Percentiles rank a stretch among this genome's conserved stretches.
phyloP scores from a whole-genome alignment of 2,113 vertebrate species.

The Arothron firmamentum region DNA sequence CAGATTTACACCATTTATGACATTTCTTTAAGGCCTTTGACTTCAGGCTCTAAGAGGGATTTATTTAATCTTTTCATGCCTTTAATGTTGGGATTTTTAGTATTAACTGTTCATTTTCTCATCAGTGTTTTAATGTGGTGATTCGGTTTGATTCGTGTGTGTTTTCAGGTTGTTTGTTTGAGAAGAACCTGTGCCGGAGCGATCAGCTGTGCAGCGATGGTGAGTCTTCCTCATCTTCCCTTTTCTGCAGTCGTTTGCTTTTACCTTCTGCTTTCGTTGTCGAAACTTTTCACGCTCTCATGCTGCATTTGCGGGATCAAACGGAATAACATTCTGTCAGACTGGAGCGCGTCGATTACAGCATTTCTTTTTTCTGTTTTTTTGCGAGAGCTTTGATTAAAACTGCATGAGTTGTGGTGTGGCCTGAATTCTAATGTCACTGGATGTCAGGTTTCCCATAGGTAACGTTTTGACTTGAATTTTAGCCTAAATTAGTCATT shows the following conservation, averaged over 20 bases:
- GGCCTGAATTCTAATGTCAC: background rate
- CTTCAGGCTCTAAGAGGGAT: no score
- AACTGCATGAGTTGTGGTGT: background rate
- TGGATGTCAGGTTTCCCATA: no score
- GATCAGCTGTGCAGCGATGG: slow-evolving; percentile 65
- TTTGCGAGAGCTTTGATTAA: slow-evolving; percentile 1
- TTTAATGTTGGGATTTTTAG: no score
- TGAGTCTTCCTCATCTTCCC: slow-evolving; percentile 28
- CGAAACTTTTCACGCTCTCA: background rate
- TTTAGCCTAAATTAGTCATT: no score
- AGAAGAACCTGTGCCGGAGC: slow-evolving; percentile 62
- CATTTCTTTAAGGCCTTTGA: no score
- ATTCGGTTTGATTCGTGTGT: background rate
- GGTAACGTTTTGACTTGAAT: no score
- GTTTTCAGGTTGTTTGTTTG: slow-evolving; percentile 68
- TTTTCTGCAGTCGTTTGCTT: background rate
- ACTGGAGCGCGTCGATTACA: background rate
- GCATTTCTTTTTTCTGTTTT: background rate
- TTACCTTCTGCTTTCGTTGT: background rate
- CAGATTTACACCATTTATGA: no score
- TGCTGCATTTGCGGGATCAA: no score
- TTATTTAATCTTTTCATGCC: no score
- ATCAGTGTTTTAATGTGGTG: no score
- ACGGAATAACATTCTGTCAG: background rate
- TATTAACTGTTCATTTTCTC: no score